phyloP scores from a whole-genome alignment of 2,888 invertebrate genomes.

The Watsonalla cultraria region DNA sequence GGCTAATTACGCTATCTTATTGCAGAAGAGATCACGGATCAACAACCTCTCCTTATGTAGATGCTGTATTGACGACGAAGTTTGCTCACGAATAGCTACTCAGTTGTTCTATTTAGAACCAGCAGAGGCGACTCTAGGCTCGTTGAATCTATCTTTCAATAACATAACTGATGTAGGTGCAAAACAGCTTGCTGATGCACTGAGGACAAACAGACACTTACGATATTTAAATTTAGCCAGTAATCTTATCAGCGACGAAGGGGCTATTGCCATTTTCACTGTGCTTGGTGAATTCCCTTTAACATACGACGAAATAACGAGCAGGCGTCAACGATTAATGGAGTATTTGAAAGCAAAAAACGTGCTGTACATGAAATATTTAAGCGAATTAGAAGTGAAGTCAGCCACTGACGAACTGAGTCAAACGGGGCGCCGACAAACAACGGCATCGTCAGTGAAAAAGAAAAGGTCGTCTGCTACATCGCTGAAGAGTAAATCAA shows the following conservation, averaged over 20 bases:
- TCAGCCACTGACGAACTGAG: constrained; percentile 16
- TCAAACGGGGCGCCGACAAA: constrained; percentile 2
- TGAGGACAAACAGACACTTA: constrained; percentile 52
- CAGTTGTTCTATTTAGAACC: constrained; percentile 26
- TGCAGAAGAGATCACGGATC: constrained; percentile 25
- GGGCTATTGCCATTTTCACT: constrained; percentile 37
- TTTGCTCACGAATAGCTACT: constrained; percentile 32
- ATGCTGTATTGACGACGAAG: constrained; percentile 42
- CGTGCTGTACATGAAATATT: constrained; percentile 12
- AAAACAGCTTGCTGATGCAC: constrained; percentile 36
- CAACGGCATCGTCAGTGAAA: constrained; percentile 16
- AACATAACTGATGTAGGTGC: constrained; percentile 51
- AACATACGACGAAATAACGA: constrained; percentile 31
- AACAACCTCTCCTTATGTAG: constrained; percentile 38
- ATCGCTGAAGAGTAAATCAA: constrained; percentile 13
- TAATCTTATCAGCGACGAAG: constrained; percentile 45
- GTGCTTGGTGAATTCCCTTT: constrained; percentile 41
- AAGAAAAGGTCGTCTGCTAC: constrained; percentile 15
- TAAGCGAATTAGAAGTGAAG: constrained; percentile 11
- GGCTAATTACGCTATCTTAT: constrained; percentile 34
- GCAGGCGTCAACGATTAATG: constrained; percentile 22
- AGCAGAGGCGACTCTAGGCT: constrained; percentile 31
- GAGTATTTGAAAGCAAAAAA: constrained; percentile 21
- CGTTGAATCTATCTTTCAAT: constrained; percentile 53
- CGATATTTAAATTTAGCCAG: constrained; percentile 52